Percentiles rank a stretch among this genome's conserved stretches.
Evolutionary conservation across 2,797 vertebrate genomes (phyloP).

Genomic region (Halcyon badia): DNA sequence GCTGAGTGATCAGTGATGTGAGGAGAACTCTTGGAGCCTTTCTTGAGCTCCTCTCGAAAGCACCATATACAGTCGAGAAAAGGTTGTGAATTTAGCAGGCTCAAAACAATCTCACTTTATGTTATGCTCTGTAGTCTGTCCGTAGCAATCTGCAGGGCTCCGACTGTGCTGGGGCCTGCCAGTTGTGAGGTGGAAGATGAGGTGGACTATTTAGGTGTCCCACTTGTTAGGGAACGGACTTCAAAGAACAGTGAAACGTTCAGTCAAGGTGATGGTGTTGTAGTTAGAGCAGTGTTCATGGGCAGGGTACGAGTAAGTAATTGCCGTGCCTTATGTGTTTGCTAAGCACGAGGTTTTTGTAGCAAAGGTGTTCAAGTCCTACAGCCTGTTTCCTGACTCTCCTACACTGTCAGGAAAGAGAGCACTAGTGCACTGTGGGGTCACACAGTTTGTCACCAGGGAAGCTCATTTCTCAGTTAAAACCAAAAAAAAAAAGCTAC

Average conservation of each 20-base stretch:
- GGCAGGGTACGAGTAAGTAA: background rate
- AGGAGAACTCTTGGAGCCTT: background rate
- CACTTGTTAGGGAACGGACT: background rate
- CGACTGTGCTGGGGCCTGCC: rapidly evolving
- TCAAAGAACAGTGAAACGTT: background rate
- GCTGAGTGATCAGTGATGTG: background rate
- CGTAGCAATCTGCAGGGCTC: background rate
- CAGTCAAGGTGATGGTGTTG: background rate
- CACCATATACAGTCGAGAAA: background rate
- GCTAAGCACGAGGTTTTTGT: rapidly evolving
- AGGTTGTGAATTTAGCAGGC: background rate
- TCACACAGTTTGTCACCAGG: background rate
- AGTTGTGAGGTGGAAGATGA: background rate
- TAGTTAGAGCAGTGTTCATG: rapidly evolving
- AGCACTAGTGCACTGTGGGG: rapidly evolving
- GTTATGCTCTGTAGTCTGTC: background rate
- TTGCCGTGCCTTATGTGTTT: rapidly evolving
- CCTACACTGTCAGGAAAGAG: background rate
- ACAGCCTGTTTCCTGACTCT: background rate
- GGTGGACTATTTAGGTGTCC: rapidly evolving
- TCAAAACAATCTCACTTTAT: background rate
- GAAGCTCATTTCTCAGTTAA: background rate
- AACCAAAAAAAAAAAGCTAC: background rate
- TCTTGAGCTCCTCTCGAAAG: background rate
- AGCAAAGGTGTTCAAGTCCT: background rate